Percentiles rank a stretch among this genome's conserved stretches.
Conservation (phyloP, 2,888 invertebrate genomes). For the Tethea ocularis region DNA sequence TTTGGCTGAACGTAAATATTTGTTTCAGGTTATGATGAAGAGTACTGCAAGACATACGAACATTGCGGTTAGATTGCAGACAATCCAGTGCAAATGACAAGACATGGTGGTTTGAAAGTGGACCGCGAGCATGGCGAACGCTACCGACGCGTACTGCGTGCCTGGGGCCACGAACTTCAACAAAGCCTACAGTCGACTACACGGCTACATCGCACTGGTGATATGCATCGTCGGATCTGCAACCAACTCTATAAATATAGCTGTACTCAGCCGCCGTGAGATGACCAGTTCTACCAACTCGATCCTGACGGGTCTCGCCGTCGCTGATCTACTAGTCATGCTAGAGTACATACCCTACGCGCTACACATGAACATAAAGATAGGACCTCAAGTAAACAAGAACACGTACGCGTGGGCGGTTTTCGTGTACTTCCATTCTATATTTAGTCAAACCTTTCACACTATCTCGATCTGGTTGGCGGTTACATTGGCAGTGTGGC, state of each 20-base stretch:
- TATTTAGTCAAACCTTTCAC: constrained; percentile 94
- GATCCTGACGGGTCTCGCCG: constrained; percentile 94
- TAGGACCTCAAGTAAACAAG: constrained; percentile 78
- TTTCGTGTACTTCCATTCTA: constrained; percentile 95
- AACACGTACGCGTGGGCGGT: constrained; percentile 90
- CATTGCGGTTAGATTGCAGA: constrained; percentile 12
- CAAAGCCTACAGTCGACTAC: constrained; percentile 87
- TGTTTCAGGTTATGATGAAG: constrained; percentile 51
- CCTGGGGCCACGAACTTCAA: constrained; percentile 85
- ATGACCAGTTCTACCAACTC: constrained; percentile 97
- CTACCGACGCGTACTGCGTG: constrained; percentile 80
- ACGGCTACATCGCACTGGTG: constrained; percentile 93
- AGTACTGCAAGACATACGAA: constrained; percentile 1
- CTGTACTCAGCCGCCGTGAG: constrained; percentile 93
- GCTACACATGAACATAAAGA: constrained; percentile 89
- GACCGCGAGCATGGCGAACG: constrained; percentile 64
- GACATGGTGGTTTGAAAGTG: constrained; percentile 33
- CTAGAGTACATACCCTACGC: constrained; percentile 96
- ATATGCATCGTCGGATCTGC: constrained; percentile 96
- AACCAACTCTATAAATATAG: constrained; percentile 96
- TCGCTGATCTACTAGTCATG: constrained; percentile 97
- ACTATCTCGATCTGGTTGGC: constrained; percentile 97
- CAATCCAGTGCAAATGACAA: constrained; percentile 47
- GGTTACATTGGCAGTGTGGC: constrained; percentile 95
- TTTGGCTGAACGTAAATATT: constrained; percentile 21